Evolutionary conservation across 2,113 vertebrate genomes (phyloP).

Genomic region (Atlantisia rogersi): DNA sequence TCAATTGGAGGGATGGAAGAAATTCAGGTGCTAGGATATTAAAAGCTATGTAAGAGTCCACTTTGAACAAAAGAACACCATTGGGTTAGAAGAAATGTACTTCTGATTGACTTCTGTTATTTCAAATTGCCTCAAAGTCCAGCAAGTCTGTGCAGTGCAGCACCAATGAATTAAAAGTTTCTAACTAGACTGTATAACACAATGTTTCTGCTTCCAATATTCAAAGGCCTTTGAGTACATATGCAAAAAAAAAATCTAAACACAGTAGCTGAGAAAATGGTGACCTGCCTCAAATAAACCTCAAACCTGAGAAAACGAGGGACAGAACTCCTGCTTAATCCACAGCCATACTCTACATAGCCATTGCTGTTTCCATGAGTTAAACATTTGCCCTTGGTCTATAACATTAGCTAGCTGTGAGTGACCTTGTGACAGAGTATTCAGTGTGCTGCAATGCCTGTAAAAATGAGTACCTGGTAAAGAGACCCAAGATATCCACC

Average conservation of each 20-base stretch:
- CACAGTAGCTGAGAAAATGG: background rate
- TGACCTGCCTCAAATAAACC: background rate
- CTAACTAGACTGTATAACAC: background rate
- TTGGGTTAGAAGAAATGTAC: background rate
- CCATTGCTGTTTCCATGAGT: background rate
- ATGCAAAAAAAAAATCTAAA: background rate
- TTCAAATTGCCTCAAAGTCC: background rate
- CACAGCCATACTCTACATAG: background rate
- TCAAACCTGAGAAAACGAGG: background rate
- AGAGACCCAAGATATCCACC: background rate
- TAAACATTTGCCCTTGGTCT: constrained; percentile 9
- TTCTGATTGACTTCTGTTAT: background rate
- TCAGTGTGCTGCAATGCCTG: background rate
- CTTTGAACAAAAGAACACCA: background rate
- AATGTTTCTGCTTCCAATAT: background rate
- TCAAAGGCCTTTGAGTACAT: background rate
- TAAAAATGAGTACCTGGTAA: constrained; percentile 16
- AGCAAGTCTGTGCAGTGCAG: background rate
- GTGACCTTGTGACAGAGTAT: background rate
- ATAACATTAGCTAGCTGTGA: background rate
- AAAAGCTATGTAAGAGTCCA: background rate
- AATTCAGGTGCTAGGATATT: background rate
- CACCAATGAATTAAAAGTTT: background rate
- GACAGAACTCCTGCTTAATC: constrained; percentile 20
- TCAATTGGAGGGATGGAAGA: background rate